Percentiles rank a stretch among this genome's conserved stretches.
Evolutionary conservation across 2,113 vertebrate species (phyloP).

Genomic region (Panurus biarmicus): DNA sequence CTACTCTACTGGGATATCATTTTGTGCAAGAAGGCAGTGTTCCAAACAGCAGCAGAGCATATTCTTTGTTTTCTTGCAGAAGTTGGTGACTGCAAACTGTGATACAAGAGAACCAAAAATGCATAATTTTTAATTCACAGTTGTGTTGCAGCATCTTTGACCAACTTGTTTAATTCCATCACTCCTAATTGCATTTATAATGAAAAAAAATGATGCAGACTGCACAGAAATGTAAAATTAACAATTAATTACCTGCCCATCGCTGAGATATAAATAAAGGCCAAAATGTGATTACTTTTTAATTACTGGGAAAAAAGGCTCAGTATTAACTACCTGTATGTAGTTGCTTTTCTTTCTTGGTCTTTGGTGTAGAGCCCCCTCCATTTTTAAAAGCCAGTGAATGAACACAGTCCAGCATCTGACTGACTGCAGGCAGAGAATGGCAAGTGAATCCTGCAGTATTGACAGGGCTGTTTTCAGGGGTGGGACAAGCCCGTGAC

Average conservation of each 20-base stretch:
- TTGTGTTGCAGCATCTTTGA: neutral
- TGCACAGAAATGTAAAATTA: constrained; percentile 34
- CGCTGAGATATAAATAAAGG: constrained; percentile 61
- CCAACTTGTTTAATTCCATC: constrained; percentile 12
- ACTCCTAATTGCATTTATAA: constrained; percentile 15
- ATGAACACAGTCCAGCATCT: neutral
- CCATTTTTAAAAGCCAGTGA: neutral
- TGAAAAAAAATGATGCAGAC: constrained; percentile 31
- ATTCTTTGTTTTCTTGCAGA: constrained; percentile 2
- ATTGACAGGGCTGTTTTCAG: neutral
- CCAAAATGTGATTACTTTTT: constrained; percentile 35
- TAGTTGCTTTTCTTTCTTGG: neutral
- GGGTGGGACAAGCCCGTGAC: neutral
- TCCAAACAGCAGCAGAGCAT: neutral
- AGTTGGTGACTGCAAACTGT: neutral
- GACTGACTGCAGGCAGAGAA: neutral
- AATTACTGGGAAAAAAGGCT: neutral
- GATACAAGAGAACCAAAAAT: neutral
- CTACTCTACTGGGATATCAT: constrained; percentile 8
- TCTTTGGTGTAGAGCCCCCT: neutral
- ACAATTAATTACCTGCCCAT: constrained; percentile 54
- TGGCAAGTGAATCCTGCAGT: neutral
- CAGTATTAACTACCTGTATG: neutral
- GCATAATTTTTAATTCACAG: neutral
- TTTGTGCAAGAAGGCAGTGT: neutral